Base-by-base conservation (phyloP, 2,113 vertebrate genomes). In the Trogon surrucura region DNA sequence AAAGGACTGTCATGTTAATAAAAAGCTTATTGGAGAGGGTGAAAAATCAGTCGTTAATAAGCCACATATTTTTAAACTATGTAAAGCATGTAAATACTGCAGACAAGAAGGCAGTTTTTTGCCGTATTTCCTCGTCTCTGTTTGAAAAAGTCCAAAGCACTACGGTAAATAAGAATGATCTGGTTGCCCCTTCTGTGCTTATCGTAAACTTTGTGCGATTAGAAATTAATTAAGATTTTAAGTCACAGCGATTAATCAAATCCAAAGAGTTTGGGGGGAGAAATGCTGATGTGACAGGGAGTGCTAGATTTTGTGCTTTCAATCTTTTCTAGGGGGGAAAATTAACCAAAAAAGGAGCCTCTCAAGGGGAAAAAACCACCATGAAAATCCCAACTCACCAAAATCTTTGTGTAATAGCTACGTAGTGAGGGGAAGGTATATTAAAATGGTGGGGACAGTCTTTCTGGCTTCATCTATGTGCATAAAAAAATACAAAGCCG, bases 11-110 rank as follows among this genome's bases (percentile, higher is more conserved):
- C 97, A 95, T 36, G 94, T 94, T 98, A 97, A 97, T 98, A 98
- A 97, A 97, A 89, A 90, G 51, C 96, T 92, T 95, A 97, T 96
- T 95, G 97, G 25, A 80, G 97, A 97, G 96, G 97, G 6, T 94
- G 97, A 97, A 93, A 91, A 97, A 97, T 89, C 96, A 80, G 94
- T 96, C 93, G 44, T 97, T 98, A 98, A 98, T 97, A 97, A 98
- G 98, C 98, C 69, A 96, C 97, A 93, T 98, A 97, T 98, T 98
- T 98, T 97, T 88, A 95, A 94, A 91, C 84, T 97, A 97, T 95
- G 98, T 97, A 98, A 95, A 95, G 96, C 97, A 97, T 96, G 97
- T 96, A 96, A 97, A 96, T 97, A 91, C 86, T 60, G 78, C 29
- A 83, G 97, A 96, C 97, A 96, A 88, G 96, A 85, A 47, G 93